Evolutionary conservation across 2,888 invertebrate genomes (phyloP), one percentile per base, ranked within the genome.

Genomic region (Plebejus argus): DNA sequence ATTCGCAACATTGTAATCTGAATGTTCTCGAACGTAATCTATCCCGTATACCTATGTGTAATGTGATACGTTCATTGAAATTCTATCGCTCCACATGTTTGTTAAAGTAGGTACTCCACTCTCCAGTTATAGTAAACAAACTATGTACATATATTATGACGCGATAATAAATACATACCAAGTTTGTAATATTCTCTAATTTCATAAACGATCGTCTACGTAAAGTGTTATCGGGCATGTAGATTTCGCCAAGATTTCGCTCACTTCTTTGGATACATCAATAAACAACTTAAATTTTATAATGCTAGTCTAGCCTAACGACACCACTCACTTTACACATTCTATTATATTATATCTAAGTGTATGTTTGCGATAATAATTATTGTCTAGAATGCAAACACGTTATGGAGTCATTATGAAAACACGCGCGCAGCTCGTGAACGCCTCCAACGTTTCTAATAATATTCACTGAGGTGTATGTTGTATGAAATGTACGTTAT

Each of bases 391-490:
- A 74, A 49, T 49, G 49, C 74, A 74, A 74, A 74, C 74, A 74
- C 49, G 74, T 74, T 74, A 53, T 53, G 74, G 74, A 49, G 53
- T 74, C 74, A 77, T 77, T 77, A 77, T 71, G 71, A 61, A 71
- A 77, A 61, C 79, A 79, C 77, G 79, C 77, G 75, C 72, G 23
- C 70, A 58, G 18, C 75, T 77, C 78, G 72, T 79, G 77, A 72
- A 33, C 58, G 35, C 71, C 35, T 77, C 56, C 23, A 77, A 33
- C 49, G 35, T 77, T 58, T 77, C 35, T 71, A 77, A 74, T 74
- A 74, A 74, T 74, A 74, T 28, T 53, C 74, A 53, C 23, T 28
- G 49, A 74, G 53, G 39, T 45, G 15, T 72, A 66, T 66, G 28
- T 33, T 33, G 45, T 72, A 45, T 39, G 72, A 45, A 72, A 20